These are phyloP conservation scores for Drosophila robusta DNA, from an alignment of 2,888 invertebrate genomes.

Conservation along the genomic window DNA sequence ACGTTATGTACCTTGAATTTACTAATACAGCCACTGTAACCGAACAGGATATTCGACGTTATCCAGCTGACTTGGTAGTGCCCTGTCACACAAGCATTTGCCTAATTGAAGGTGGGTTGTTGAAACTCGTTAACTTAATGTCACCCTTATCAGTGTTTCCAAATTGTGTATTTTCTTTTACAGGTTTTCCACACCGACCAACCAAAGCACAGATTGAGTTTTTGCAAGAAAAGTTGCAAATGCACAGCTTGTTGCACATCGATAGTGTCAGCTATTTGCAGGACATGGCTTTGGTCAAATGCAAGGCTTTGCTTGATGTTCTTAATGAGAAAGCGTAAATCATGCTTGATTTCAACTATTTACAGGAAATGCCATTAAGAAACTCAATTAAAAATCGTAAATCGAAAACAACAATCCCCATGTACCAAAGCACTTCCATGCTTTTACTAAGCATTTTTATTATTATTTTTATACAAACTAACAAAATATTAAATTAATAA, in stretches of 20 bases:
- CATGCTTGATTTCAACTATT: neutral
- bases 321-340: conserved; percentile 7
- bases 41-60: conserved; percentile 52
- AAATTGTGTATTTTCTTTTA: neutral
- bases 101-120: conserved; percentile 51
- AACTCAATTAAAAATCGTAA: neutral
- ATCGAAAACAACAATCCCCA: neutral
- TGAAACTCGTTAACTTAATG: neutral
- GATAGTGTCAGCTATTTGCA: conserved; percentile 45
- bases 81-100: conserved; percentile 58
- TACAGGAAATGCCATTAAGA: no score
- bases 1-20: conserved; percentile 48
- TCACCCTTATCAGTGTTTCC: neutral
- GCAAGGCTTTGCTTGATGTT: conserved; percentile 18
- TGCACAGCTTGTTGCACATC: conserved; percentile 35
- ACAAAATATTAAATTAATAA: no score
- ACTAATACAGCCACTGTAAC: conserved; percentile 30
- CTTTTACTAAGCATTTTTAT: neutral
- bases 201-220: conserved; percentile 40
- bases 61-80: conserved; percentile 42
- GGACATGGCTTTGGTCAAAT: conserved; percentile 46
- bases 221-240: conserved; percentile 34
- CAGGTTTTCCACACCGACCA: conserved; percentile 52
- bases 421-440: neutral
- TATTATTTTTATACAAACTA: neutral